Percentiles rank a stretch among this genome's conserved stretches.
phyloP scores from a whole-genome alignment of 92 coral and sea anemone species.

The Palythoa heliodiscus region DNA sequence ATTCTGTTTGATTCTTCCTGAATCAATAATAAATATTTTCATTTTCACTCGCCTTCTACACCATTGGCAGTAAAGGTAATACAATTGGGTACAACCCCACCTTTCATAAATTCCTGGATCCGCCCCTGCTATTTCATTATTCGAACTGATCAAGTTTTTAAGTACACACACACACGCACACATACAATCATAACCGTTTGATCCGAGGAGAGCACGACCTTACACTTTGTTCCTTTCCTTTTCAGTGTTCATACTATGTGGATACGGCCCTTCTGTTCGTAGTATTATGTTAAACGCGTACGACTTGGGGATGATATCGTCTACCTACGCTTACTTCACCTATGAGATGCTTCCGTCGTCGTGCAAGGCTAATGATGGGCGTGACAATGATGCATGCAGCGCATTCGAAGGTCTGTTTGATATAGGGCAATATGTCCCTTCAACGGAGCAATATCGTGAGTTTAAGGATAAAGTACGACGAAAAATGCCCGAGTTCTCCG shows the following conservation, averaged over 20 bases:
- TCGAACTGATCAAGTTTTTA: too few species aligned
- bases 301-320: constrained; percentile 70
- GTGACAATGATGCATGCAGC: constrained; percentile 69
- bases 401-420: constrained; percentile 82
- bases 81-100: too few species aligned
- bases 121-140: too few species aligned
- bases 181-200: too few species aligned
- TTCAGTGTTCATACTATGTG: constrained; percentile 65
- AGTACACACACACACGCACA: too few species aligned
- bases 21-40: too few species aligned
- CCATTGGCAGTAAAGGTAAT: too few species aligned
- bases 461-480: constrained; percentile 68
- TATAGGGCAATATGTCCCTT: constrained; percentile 71
- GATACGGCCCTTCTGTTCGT: constrained; percentile 70
- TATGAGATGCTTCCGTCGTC: constrained; percentile 55
- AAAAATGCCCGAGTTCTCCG: constrained; percentile 84
- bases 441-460: constrained; percentile 48
- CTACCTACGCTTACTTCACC: constrained; percentile 65
- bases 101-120: too few species aligned
- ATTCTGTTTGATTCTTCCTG: too few species aligned
- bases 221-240: not conserved
- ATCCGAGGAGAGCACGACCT: not conserved
- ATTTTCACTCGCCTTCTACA: too few species aligned
- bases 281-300: constrained; percentile 63
- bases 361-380: constrained; percentile 60